Percentiles rank a stretch among this genome's conserved stretches.
Conservation (phyloP, 2,797 vertebrate genomes). For the Protosalanx chinensis region DNA sequence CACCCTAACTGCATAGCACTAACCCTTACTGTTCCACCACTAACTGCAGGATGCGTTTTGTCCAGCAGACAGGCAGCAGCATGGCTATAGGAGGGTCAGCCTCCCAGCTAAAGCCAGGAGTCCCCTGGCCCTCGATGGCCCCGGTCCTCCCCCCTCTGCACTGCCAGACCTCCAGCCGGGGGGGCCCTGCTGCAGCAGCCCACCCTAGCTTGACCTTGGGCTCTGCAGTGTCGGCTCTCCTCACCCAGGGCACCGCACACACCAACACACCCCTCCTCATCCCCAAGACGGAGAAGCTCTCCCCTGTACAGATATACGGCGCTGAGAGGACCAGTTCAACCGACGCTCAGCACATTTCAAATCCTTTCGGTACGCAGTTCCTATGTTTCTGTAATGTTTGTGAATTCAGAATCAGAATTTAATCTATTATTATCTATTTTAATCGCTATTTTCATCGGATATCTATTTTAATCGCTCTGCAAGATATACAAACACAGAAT, state of each 20-base stretch:
- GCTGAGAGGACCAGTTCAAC: slow-evolving; percentile 69
- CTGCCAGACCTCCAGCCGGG: slow-evolving; percentile 42
- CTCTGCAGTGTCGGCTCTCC: slow-evolving; percentile 56
- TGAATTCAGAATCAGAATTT: too few relatives aligned
- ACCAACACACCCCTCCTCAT: slow-evolving; percentile 62
- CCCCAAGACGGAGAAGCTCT: slow-evolving; percentile 87
- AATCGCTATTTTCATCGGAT: too few relatives aligned
- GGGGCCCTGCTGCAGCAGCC: slow-evolving; percentile 22
- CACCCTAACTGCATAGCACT: too few relatives aligned
- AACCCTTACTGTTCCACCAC: neutral
- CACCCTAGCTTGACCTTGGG: slow-evolving; percentile 50
- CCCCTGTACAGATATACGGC: slow-evolving; percentile 75
- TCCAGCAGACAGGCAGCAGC: slow-evolving; percentile 48
- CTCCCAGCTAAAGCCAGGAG: slow-evolving; percentile 56
- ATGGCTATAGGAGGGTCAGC: slow-evolving; percentile 31
- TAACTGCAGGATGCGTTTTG: slow-evolving; percentile 18
- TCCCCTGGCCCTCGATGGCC: slow-evolving; percentile 52
- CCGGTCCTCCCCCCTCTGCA: slow-evolving; percentile 39
- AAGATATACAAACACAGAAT: too few relatives aligned
- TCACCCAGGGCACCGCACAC: slow-evolving; percentile 52
- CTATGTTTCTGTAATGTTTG: neutral
- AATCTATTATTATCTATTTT: too few relatives aligned
- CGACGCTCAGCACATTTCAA: slow-evolving; percentile 48
- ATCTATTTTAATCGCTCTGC: too few relatives aligned
- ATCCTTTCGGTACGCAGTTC: neutral